Percentiles rank a stretch among this genome's conserved stretches.
phyloP scores from a whole-genome alignment of 1,140 invertebrate genomes.

The Drosophila aff. region DNA sequence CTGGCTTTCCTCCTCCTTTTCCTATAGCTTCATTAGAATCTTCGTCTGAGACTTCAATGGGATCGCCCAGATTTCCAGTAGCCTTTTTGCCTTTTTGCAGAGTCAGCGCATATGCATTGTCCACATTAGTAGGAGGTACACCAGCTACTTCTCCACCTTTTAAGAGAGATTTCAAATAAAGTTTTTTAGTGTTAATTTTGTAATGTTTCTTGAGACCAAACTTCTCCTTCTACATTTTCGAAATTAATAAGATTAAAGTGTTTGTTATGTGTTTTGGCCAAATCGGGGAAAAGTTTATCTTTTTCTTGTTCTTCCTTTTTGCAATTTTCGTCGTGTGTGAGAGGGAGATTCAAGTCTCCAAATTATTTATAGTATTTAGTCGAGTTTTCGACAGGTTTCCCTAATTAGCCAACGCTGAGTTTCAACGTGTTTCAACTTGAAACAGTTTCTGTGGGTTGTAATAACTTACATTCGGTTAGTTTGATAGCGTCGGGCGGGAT shows the following conservation, averaged over 20 bases:
- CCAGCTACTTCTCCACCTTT: conserved; percentile 2
- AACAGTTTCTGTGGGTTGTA: background rate
- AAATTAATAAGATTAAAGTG: too few species aligned
- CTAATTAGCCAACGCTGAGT: too few species aligned
- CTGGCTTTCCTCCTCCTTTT: background rate
- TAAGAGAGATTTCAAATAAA: background rate
- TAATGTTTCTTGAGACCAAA: too few species aligned
- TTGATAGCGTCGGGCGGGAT: conserved; percentile 73
- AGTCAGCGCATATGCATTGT: background rate
- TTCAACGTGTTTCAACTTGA: background rate
- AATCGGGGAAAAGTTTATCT: too few species aligned
- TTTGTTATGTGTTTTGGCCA: too few species aligned
- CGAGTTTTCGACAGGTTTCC: too few species aligned
- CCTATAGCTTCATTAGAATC: conserved; percentile 51
- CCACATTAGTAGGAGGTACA: background rate
- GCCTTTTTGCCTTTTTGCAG: conserved; percentile 20
- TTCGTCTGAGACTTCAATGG: conserved; percentile 78
- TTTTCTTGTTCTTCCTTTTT: too few species aligned
- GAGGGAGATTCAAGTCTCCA: too few species aligned
- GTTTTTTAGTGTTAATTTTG: too few species aligned
- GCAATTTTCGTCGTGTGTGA: too few species aligned
- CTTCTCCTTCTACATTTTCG: too few species aligned
- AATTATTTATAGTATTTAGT: too few species aligned
- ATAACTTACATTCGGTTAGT: conserved; percentile 25
- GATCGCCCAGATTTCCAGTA: conserved; percentile 67